A percentile compares a stretch with the other conserved stretches of the same genome.
These are phyloP conservation scores for Hirtodrosophila trivittata DNA, from an alignment of 2,888 invertebrate species.

Conservation along the genomic window DNA sequence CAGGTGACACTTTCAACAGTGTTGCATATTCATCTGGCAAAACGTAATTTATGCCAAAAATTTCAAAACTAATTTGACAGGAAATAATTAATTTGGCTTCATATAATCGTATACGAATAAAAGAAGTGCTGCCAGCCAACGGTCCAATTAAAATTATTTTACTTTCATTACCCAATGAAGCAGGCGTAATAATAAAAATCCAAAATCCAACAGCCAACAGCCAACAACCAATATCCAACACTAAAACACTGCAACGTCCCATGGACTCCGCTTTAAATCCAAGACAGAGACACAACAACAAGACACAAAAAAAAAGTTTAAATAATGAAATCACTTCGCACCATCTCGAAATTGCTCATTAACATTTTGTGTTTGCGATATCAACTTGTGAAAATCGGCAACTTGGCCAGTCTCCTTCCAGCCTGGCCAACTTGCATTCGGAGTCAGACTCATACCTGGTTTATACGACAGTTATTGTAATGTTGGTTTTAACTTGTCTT, in stretches of 20 bases:
- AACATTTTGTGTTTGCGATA: conserved; percentile 84
- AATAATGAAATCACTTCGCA: conserved; percentile 84
- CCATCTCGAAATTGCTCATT: conserved; percentile 85
- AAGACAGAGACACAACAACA: conserved; percentile 37
- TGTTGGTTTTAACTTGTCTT: neutral
- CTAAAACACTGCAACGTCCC: neutral
- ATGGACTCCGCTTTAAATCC: conserved; percentile 14
- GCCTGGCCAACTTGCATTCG: conserved; percentile 29
- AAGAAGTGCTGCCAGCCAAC: conserved; percentile 44
- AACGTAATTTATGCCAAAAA: conserved; percentile 65
- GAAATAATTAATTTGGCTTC: conserved; percentile 75
- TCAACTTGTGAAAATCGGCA: conserved; percentile 84
- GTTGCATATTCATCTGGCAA: conserved; percentile 48
- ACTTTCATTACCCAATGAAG: conserved; percentile 78
- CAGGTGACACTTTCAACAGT: conserved; percentile 66
- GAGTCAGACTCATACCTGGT: conserved; percentile 24
- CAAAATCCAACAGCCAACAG: conserved; percentile 28
- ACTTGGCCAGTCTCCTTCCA: conserved; percentile 53
- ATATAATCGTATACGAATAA: conserved; percentile 16
- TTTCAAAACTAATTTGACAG: conserved; percentile 73
- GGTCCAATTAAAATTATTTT: conserved; percentile 76
- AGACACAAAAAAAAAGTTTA: conserved; percentile 62
- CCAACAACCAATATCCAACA: conserved; percentile 39
- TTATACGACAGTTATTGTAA: conserved; percentile 26
- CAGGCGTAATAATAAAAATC: conserved; percentile 63